Evolutionary conservation across 2,888 invertebrate genomes (phyloP).

Genomic region (Leucophenga montana): DNA sequence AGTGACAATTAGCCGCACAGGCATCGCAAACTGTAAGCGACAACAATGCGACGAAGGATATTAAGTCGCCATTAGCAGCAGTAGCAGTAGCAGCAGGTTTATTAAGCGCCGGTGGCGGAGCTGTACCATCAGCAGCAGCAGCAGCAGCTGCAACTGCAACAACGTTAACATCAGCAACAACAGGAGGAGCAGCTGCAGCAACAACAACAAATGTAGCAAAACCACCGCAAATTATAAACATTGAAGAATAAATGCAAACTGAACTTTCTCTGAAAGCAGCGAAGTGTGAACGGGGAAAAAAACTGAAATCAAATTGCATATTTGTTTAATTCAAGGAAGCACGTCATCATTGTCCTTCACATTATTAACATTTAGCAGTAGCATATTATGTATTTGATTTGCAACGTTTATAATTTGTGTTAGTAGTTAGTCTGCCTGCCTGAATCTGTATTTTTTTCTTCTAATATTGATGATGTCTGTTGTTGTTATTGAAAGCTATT

Average conservation of each 20-base stretch:
- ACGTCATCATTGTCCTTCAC: not conserved
- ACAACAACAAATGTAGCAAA: constrained; percentile 56
- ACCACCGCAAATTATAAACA: constrained; percentile 72
- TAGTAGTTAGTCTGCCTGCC: constrained; percentile 42
- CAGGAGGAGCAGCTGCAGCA: constrained; percentile 35
- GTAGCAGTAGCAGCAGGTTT: constrained; percentile 36
- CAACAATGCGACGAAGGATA: constrained; percentile 50
- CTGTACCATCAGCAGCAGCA: too few species aligned
- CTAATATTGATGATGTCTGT: constrained; percentile 43
- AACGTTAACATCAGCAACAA: constrained; percentile 42
- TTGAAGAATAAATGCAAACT: constrained; percentile 64
- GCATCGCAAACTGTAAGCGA: constrained; percentile 66
- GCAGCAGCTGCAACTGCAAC: constrained; percentile 38
- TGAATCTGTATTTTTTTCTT: constrained; percentile 29
- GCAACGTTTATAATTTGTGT: constrained; percentile 29
- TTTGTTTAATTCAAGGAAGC: not conserved
- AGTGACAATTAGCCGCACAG: constrained; percentile 76
- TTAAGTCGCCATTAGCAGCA: constrained; percentile 46
- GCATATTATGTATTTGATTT: constrained; percentile 21
- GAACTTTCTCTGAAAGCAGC: constrained; percentile 27
- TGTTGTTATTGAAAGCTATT: constrained; percentile 34
- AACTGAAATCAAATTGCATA: constrained; percentile 36
- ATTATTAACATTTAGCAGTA: not conserved
- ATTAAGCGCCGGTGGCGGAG: not conserved
- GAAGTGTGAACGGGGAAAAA: constrained; percentile 37